Conservation (phyloP, 2,113 vertebrate genomes). For the Calcarius ornatus region DNA sequence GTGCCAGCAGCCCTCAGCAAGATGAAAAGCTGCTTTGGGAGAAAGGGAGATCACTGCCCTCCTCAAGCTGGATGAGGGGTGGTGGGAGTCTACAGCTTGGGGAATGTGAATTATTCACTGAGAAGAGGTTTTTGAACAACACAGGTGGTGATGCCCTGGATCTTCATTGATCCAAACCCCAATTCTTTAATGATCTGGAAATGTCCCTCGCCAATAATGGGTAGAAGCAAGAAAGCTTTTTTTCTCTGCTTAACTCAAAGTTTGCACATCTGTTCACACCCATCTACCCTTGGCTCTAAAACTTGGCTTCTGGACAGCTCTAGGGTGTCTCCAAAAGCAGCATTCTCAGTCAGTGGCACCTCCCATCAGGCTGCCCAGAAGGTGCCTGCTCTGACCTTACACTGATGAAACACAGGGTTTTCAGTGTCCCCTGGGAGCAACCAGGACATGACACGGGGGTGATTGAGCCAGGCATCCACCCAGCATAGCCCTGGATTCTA, state of each 20-base stretch:
- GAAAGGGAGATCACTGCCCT: background rate
- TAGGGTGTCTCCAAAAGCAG: background rate
- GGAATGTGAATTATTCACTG: background rate
- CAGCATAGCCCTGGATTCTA: background rate
- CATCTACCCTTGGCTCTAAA: background rate
- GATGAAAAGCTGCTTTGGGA: background rate
- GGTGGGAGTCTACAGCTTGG: background rate
- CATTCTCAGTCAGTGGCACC: background rate
- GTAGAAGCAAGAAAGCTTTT: background rate
- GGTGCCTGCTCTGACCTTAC: background rate
- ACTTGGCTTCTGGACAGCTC: background rate
- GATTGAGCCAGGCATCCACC: background rate
- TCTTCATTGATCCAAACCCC: background rate
- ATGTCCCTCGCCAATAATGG: background rate
- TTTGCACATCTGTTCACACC: background rate
- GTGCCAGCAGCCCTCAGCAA: background rate
- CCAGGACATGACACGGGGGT: rapidly evolving
- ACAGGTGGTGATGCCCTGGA: background rate
- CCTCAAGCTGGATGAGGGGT: background rate
- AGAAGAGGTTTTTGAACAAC: background rate
- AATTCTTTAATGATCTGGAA: background rate
- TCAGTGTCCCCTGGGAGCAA: background rate
- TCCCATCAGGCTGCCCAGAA: background rate
- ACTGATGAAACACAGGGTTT: background rate
- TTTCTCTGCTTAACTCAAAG: background rate